Percentiles rank a stretch among this genome's conserved stretches.
These are phyloP conservation scores for Turritopsis rubra DNA, from an alignment of 30 jellyfish, hydroid and myxozoan genomes.

Conservation along the genomic window DNA sequence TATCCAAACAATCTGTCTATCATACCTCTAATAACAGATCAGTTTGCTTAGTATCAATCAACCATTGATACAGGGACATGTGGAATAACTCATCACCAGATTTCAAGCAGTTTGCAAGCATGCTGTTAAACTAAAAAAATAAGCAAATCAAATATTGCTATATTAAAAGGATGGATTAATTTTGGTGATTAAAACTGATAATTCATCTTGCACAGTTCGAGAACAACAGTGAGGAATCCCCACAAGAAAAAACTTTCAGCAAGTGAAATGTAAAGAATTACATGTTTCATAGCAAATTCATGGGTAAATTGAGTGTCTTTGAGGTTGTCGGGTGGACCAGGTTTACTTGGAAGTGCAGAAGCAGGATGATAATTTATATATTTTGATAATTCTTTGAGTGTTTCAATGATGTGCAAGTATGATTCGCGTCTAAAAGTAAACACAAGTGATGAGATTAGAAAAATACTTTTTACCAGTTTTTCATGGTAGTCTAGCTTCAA, in stretches of 20 bases:
- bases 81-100: conserved; percentile 87
- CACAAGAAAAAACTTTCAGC: background rate
- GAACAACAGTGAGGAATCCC: background rate
- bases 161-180: no score
- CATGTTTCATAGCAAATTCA: conserved; percentile 59
- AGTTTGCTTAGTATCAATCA: conserved; percentile 57
- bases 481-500: no score
- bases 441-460: background rate
- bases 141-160: background rate
- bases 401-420: conserved; percentile 46
- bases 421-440: conserved; percentile 52
- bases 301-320: conserved; percentile 41
- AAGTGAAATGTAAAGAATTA: conserved; percentile 27
- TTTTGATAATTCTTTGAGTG: conserved; percentile 43
- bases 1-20: background rate
- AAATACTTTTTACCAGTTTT: background rate
- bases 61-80: conserved; percentile 79
- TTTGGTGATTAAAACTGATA: background rate
- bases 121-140: conserved; percentile 17
- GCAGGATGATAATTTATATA: conserved; percentile 45
- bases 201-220: background rate
- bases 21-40: conserved; percentile 65
- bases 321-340: conserved; percentile 81
- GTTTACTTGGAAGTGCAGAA: conserved; percentile 36
- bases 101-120: conserved; percentile 28